A percentile compares a stretch with the other conserved stretches of the same genome.
phyloP scores from a whole-genome alignment of 2,888 invertebrate species.

The Ametastegia equiseti region DNA sequence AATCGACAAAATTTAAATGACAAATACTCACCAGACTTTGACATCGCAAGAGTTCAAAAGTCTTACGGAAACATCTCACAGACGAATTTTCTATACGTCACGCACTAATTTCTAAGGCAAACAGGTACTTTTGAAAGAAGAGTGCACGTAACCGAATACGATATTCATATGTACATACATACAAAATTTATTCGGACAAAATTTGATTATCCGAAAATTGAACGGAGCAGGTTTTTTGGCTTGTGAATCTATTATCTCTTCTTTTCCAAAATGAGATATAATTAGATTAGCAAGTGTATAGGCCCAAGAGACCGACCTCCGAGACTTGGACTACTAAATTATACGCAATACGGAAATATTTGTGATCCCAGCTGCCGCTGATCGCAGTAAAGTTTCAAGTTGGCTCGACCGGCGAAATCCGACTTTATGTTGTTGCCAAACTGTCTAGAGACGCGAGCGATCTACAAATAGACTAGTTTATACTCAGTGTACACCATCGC shows the following conservation, averaged over 20 bases:
- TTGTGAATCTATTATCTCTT: not conserved
- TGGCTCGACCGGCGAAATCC: conserved; percentile 42
- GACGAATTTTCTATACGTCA: not conserved
- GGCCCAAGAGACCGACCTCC: not conserved
- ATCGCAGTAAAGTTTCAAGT: conserved; percentile 11
- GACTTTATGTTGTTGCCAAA: conserved; percentile 48
- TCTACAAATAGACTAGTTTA: conserved; percentile 40
- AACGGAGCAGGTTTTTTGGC: not conserved
- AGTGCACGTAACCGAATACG: not conserved
- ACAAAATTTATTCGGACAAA: not conserved
- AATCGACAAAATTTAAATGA: not conserved
- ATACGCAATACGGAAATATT: conserved; percentile 31
- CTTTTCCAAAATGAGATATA: not conserved
- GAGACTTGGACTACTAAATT: conserved; percentile 13
- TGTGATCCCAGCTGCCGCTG: not conserved
- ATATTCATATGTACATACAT: not conserved
- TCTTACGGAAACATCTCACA: not conserved
- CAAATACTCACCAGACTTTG: not conserved
- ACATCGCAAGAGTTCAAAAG: not conserved
- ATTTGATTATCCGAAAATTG: not conserved
- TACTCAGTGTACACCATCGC: conserved; percentile 4
- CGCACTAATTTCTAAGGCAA: not conserved
- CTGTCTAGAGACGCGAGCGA: conserved; percentile 45
- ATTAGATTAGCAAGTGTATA: not conserved
- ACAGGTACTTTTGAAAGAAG: not conserved